Base-by-base conservation (phyloP, 1,140 invertebrate species). In the Cyrtorhinus lividipennis region DNA sequence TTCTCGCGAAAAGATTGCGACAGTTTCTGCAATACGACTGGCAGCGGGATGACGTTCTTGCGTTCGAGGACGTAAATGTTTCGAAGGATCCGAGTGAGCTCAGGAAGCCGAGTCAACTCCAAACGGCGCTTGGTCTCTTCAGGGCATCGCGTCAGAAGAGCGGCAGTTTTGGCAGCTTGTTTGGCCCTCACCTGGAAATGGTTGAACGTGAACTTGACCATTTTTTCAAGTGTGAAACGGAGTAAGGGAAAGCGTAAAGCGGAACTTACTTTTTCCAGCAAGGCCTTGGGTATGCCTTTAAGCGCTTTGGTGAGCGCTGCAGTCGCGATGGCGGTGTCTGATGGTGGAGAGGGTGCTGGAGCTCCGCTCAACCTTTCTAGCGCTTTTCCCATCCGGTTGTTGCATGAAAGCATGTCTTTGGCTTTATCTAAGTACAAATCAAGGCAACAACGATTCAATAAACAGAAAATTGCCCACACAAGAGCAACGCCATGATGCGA, bases 41-140 rank as follows among this genome's bases (percentile, higher is more conserved):
- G 87, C 15, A 90, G 71, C 1, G 82, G 76, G 3, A 95, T 69
- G 1, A 92, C 87, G 67, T 84, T 81, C 71, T 92, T 94, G 67
- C 87, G 90, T 69, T 95, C 90, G 1, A 84, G 83, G 0, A 94
- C 85, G 76, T 90, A 94, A 65, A 90, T 81, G 71, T 89, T 88
- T 63, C 89, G 79, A 5, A 93, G 72, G 56, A 92, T 83, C 62
- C 87, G 80, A 24, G 88, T 86, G 56, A 95, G 76, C 70, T 92
- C 87, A 1, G 92, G 91, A 57, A 95, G 74, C 30, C 87, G 75
- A 8, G 79, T 79, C 68, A 93, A 83, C 69, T 87, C 80, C 26
- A 81, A 74, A 10, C 83, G 80, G 68, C 88, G 83, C 70, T 87
- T 84, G 56, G 87, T 84, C 69, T 85, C 81, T n/a, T 80, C 80